A percentile compares a stretch with the other conserved stretches of the same genome.
Conservation (phyloP, 1,140 invertebrate genomes). For the Triops longicaudatus region DNA sequence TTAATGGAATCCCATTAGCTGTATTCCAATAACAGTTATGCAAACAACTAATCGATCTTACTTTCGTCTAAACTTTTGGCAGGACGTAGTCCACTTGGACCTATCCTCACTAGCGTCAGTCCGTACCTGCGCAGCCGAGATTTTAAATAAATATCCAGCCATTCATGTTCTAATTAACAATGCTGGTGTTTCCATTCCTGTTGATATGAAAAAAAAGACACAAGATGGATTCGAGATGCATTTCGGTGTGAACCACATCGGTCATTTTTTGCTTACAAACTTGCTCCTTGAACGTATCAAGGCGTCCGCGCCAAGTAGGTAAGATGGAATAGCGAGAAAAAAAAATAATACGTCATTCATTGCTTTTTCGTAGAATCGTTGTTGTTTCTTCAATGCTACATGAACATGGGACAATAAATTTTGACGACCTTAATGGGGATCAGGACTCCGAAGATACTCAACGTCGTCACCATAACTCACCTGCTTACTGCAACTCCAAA, state of each 20-base stretch:
- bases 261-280: constrained; percentile 76
- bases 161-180: constrained; percentile 70
- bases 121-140: constrained; percentile 53
- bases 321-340: constrained; percentile 30
- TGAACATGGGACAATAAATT: constrained; percentile 58
- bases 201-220: constrained; percentile 47
- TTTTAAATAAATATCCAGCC: constrained; percentile 50
- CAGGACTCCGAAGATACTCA: constrained; percentile 39
- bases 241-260: constrained; percentile 69
- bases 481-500: constrained; percentile 70
- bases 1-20: not conserved
- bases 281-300: constrained; percentile 60
- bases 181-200: constrained; percentile 55
- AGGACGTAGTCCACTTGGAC: constrained; percentile 63
- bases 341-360: not conserved
- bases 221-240: constrained; percentile 76
- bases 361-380: constrained; percentile 42
- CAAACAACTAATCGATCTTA: not conserved
- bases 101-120: constrained; percentile 61
- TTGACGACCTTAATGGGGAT: constrained; percentile 58
- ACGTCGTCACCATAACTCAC: constrained; percentile 35
- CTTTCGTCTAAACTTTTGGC: constrained; percentile 31
- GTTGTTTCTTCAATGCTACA: constrained; percentile 48
- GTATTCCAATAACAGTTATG: not conserved
- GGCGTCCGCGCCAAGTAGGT: constrained; percentile 52